These are phyloP conservation scores for Alaudala cheleensis DNA, from an alignment of 2,113 vertebrate species.

Conservation along the genomic window DNA sequence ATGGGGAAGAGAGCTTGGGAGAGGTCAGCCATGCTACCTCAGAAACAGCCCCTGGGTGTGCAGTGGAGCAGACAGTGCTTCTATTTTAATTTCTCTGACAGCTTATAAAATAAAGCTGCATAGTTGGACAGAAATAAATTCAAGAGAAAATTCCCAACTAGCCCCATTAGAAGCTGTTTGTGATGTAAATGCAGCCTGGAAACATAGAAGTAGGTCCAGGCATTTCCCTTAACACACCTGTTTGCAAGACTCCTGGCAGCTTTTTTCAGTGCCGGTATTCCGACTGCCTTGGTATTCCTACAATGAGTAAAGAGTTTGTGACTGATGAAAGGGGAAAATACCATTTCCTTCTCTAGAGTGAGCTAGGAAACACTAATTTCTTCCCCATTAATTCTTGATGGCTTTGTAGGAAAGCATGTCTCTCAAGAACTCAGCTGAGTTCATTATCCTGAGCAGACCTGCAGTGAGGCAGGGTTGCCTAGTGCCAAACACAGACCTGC, in stretches of 20 bases:
- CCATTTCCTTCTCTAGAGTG: background rate
- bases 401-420: background rate
- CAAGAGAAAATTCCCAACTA: background rate
- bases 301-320: background rate
- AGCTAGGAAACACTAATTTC: background rate
- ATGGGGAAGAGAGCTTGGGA: background rate
- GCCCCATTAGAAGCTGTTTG: background rate
- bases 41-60: background rate
- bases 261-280: background rate
- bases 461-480: background rate
- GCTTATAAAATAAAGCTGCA: background rate
- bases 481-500: background rate
- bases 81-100: background rate
- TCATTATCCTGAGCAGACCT: background rate
- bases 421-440: background rate
- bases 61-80: rapidly evolving
- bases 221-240: background rate
- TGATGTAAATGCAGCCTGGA: background rate
- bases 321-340: background rate
- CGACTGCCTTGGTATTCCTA: background rate
- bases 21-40: background rate
- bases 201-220: background rate
- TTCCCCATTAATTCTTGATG: background rate
- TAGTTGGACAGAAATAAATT: background rate
- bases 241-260: background rate